phyloP scores from a whole-genome alignment of 2,113 vertebrate genomes.

The Poeciliopsis retropinna region DNA sequence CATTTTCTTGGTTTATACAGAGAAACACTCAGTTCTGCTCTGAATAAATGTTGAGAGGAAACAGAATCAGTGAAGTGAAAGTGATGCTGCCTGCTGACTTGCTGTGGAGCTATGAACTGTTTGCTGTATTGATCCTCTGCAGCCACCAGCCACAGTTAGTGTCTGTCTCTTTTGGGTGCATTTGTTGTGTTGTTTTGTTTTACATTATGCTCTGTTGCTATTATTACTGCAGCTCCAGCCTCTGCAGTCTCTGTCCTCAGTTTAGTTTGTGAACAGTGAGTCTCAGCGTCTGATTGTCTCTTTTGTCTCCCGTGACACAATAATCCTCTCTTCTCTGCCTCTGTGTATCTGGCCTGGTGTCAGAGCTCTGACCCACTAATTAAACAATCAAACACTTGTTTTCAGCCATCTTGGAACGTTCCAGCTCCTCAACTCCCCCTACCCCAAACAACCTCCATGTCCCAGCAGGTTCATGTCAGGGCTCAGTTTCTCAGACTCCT shows the following conservation, averaged over 20 bases:
- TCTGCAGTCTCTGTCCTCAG: neutral
- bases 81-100: no score
- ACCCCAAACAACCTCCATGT: neutral
- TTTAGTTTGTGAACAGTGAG: neutral
- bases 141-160: neutral
- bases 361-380: slow-evolving; percentile 72
- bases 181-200: neutral
- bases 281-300: neutral
- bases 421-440: slow-evolving; percentile 8
- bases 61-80: no score
- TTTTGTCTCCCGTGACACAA: slow-evolving; percentile 74
- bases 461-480: slow-evolving; percentile 12
- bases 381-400: slow-evolving; percentile 75
- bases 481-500: neutral
- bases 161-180: neutral
- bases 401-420: slow-evolving; percentile 61
- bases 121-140: neutral
- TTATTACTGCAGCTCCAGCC: neutral
- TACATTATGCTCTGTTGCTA: neutral
- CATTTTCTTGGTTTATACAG: neutral
- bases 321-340: slow-evolving; percentile 63
- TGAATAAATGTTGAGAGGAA: neutral
- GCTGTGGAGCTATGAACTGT: neutral
- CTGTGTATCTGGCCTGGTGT: slow-evolving; percentile 60
- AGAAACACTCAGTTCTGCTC: neutral